Conservation (phyloP, 2,113 vertebrate genomes). For the Lipophrys pholis region DNA sequence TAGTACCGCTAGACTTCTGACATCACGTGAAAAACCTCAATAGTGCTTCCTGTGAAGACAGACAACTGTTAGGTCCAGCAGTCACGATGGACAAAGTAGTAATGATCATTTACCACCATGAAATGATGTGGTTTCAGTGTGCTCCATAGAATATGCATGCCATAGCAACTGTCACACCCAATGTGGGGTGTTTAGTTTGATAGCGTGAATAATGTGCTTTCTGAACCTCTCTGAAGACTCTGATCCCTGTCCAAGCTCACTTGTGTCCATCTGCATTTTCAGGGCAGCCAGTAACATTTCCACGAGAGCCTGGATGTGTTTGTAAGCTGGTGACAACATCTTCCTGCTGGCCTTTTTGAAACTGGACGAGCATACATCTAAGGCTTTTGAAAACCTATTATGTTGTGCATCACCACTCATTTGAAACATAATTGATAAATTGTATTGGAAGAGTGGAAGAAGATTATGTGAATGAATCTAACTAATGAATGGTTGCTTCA, state of each 20-base stretch:
- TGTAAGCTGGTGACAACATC: slow-evolving; percentile 55
- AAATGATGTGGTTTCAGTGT: neutral
- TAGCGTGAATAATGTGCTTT: neutral
- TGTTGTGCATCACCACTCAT: no score
- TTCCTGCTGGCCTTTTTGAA: slow-evolving; percentile 76
- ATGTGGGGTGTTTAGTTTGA: neutral
- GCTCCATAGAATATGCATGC: neutral
- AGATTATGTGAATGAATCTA: no score
- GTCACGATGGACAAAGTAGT: no score
- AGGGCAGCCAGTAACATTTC: slow-evolving; percentile 80
- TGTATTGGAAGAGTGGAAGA: no score
- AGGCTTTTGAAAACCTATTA: neutral
- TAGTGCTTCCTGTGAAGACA: no score
- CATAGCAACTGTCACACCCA: neutral
- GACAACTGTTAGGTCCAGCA: no score
- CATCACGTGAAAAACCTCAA: no score
- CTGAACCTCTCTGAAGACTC: neutral
- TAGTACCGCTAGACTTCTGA: no score
- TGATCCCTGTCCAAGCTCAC: neutral
- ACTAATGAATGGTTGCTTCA: no score
- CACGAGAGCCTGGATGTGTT: slow-evolving; percentile 73
- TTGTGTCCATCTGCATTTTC: slow-evolving; percentile 33
- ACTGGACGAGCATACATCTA: neutral
- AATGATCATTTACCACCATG: no score
- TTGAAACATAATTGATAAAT: no score